phyloP scores from a whole-genome alignment of 1,140 invertebrate genomes.

The Hormaphis cornu region DNA sequence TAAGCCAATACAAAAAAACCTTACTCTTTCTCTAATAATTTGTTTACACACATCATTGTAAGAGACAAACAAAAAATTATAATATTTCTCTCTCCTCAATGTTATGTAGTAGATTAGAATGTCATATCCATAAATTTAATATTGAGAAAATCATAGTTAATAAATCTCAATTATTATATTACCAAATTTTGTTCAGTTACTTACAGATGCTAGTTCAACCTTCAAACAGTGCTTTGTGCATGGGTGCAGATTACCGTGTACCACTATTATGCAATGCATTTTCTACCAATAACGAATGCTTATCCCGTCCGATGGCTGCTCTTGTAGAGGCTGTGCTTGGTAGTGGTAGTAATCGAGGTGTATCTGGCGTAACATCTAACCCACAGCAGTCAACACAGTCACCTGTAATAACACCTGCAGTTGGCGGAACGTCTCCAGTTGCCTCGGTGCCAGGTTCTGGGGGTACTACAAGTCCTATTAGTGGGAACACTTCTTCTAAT shows the following conservation, averaged over 20 bases:
- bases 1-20: too few species aligned
- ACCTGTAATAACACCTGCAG: slow-evolving; percentile 45
- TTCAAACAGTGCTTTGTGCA: slow-evolving; percentile 54
- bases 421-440: slow-evolving; percentile 44
- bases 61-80: too few species aligned
- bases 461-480: slow-evolving; percentile 24
- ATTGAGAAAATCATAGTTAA: too few species aligned
- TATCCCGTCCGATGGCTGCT: slow-evolving; percentile 73
- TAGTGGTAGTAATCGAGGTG: slow-evolving; percentile 7
- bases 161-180: not conserved
- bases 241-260: slow-evolving; percentile 78
- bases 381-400: slow-evolving; percentile 45
- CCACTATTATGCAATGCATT: slow-evolving; percentile 90
- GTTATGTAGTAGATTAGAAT: too few species aligned
- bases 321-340: slow-evolving; percentile 82
- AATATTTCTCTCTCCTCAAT: too few species aligned
- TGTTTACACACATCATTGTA: too few species aligned
- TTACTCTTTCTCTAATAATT: too few species aligned
- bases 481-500: slow-evolving; percentile 42
- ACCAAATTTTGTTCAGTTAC: slow-evolving; percentile 44
- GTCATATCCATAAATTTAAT: too few species aligned
- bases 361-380: slow-evolving; percentile 16
- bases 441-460: slow-evolving; percentile 39
- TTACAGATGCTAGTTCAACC: slow-evolving; percentile 66
- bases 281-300: slow-evolving; percentile 78